Conservation (phyloP, 37 sponge, comb jelly and placozoan genomes). For the Spongilla lacustris region DNA sequence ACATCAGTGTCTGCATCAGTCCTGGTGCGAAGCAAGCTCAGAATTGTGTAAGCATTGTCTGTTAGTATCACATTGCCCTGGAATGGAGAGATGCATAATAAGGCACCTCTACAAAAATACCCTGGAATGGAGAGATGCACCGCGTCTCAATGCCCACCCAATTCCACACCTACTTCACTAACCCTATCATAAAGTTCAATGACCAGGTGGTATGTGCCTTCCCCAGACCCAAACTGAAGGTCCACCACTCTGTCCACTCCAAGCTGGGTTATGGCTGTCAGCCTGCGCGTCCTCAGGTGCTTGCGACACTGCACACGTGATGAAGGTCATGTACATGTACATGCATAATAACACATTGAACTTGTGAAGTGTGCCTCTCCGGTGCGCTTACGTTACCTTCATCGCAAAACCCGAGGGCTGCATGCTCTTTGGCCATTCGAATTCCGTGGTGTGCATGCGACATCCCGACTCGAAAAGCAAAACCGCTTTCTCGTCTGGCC, state of each 20-base stretch:
- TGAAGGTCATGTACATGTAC: not conserved
- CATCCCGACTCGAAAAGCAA: conserved; percentile 93
- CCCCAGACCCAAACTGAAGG: conserved; percentile 91
- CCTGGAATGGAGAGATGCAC: conserved; percentile 49
- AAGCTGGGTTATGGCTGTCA: conserved; percentile 80
- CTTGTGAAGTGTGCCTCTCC: not conserved
- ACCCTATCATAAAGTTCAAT: conserved; percentile 97
- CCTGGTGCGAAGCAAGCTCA: conserved; percentile 76
- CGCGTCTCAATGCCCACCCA: not conserved
- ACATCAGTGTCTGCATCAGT: conserved; percentile 86
- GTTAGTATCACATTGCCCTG: conserved; percentile 94
- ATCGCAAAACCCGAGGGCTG: conserved; percentile 96
- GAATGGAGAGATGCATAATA: not conserved
- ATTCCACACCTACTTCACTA: not conserved
- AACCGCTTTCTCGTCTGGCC: conserved; percentile 88
- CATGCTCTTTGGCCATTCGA: conserved; percentile 95
- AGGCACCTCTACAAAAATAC: conserved; percentile 49
- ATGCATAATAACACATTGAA: not conserved
- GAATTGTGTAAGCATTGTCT: conserved; percentile 79
- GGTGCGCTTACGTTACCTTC: conserved; percentile 56
- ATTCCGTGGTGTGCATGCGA: conserved; percentile 94
- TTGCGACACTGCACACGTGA: conserved; percentile 73
- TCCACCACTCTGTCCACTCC: conserved; percentile 95
- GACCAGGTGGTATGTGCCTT: conserved; percentile 90
- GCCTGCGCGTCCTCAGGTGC: conserved; percentile 81